Evolutionary conservation across 2,113 vertebrate species (phyloP), one percentile per base, ranked within the genome.

Genomic region (Hippoglossus stenolepis): DNA sequence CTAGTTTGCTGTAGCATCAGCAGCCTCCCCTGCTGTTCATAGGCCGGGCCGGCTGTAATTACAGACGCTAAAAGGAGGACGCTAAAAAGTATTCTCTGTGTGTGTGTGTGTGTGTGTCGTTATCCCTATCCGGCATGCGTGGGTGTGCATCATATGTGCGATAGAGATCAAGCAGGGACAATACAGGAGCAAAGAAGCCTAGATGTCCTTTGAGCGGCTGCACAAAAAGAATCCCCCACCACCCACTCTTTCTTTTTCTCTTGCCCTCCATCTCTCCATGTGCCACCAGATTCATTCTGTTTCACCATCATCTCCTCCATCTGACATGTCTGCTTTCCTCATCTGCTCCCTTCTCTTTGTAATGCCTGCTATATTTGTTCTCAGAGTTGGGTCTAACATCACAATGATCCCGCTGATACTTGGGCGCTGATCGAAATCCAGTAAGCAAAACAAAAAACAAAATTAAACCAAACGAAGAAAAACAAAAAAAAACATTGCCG

Each of bases 11-110:
- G 14, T 70, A 59, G 67, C 86, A 82, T 83, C 77, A 83, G 76
- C 78, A 47, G 66, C 68, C 58, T 56, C 70, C 38, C 73, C 75
- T 56, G 82, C 63, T 70, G 83, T 56, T 75, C 64, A 51, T 73
- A 57, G 2, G 51, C 61, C 21, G 66, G 77, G 70, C 58, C 15
- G 38, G 74, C 80, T 85, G 79, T 86, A 89, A 88, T 89, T 88
- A 90, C 71, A 87, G 83, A 72, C n/a, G 18, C 72, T 79, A 89
- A 87, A 23, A 86, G 67, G 65, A 76, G 65, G 69, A 75, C 51
- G 72, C 66, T 78, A 18, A 2, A 70, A 72, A 86, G 76, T 65
- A 79, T 70, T 53, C 56, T 23, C 6, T 1, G 35, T 53, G 64
- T 72, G 40, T 68, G 65, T 38, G 70, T 53, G 61, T 40, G 23